phyloP scores from a whole-genome alignment of 2,797 vertebrate genomes.

The Crotalus adamanteus region DNA sequence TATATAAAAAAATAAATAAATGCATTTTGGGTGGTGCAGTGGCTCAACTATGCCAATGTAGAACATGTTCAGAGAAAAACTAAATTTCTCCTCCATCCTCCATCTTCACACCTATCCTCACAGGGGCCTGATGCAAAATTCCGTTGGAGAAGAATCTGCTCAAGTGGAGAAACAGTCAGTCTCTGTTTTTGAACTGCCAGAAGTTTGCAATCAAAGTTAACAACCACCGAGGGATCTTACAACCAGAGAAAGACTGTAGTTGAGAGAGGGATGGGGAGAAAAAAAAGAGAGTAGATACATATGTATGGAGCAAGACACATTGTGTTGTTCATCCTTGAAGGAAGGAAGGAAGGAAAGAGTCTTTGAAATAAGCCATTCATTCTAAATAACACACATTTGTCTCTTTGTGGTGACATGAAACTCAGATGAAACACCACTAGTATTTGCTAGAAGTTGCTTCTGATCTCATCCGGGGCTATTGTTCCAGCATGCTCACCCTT shows the following conservation, averaged over 20 bases:
- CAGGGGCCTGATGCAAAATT: not conserved
- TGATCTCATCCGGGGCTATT: conserved; percentile 39
- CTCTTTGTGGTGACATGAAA: conserved; percentile 3
- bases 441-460: conserved; percentile 35
- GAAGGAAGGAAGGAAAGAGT: not conserved
- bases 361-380: conserved; percentile 10
- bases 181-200: not conserved
- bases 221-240: not conserved
- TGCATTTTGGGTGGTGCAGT: too few species aligned
- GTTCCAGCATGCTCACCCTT: conserved; percentile 45
- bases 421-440: conserved; percentile 34
- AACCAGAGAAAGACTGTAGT: not conserved
- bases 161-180: not conserved
- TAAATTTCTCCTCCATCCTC: not conserved
- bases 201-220: not conserved
- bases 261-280: not conserved
- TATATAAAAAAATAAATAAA: not conserved
- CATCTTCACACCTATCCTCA: not conserved
- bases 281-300: not conserved
- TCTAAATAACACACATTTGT: not conserved
- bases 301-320: not conserved
- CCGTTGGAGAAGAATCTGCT: not conserved
- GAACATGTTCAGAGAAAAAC: not conserved
- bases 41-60: not conserved
- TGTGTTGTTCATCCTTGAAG: not conserved